Base-by-base conservation (phyloP, 2,113 vertebrate species). In the Rissa tridactyla region DNA sequence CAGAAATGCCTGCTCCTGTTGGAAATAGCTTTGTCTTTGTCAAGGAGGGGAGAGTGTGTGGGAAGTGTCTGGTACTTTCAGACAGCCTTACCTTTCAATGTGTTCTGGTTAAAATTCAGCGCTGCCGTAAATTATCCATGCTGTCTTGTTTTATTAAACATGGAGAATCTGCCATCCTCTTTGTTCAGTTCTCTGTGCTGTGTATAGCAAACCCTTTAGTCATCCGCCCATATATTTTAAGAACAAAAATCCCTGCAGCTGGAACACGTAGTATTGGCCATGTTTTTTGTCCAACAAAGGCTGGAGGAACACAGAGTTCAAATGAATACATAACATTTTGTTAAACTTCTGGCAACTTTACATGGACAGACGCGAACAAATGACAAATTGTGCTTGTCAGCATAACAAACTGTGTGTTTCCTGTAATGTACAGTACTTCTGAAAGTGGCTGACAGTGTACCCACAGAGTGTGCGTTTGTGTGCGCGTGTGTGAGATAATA, bases 231-330 rank as follows among this genome's bases (percentile, higher is more conserved):
- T 89, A 68, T 90, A 94, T 69, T 82, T 92, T 87, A 88, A 94
- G 72, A 88, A 55, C 52, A 87, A 88, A 96, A 94, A 44, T 66
- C 79, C 44, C 76, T 92, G 73, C 93, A 96, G 96, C 82, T 93
- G 92, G 81, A 94, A 70, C 69, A 77, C 1, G 7, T 36, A 75
- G 21, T 21, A 55, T 72, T 83, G 91, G 76, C 69, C 71, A 58
- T 61, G 85, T 27, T 68, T 90, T 88, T 88, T 83, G 87, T 97
- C 94, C 96, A 96, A 61, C 93, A 96, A 62, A 52, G 94, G 81
- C 80, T 81, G 58, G 49, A 94, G 94, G 97, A 98, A 97, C 97
- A 97, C 47, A 90, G 75, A 97, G 97, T 98, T 98, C 97, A 97
- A 96, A 96, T 77, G 58, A 95, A 97, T 97, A 85, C 93, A 86